A percentile compares a stretch with the other conserved stretches of the same genome.
phyloP scores from a whole-genome alignment of 2,113 vertebrate genomes.

The Tylochromis polylepis region DNA sequence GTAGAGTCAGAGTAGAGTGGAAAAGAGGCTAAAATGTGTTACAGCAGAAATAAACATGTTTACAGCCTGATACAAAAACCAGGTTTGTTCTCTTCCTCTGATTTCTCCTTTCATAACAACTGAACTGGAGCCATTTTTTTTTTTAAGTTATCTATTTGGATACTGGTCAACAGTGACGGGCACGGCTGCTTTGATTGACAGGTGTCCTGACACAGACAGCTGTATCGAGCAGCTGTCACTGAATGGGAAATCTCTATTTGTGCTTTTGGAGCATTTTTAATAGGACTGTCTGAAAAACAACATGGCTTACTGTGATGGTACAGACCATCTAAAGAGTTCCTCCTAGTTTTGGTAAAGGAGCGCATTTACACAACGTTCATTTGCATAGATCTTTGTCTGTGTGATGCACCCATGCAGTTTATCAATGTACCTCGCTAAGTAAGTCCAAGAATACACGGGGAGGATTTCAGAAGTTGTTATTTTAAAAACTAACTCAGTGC shows the following conservation, averaged over 20 bases:
- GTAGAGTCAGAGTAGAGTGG: neutral
- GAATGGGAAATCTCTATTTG: neutral
- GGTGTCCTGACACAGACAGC: neutral
- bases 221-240: neutral
- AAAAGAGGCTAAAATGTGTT: neutral
- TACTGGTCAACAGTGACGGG: neutral
- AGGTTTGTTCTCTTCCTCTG: neutral
- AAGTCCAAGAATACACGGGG: neutral
- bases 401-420: neutral
- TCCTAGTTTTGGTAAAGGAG: neutral
- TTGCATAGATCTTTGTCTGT: neutral
- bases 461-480: neutral
- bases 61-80: neutral
- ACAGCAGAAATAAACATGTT: neutral
- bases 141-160: neutral
- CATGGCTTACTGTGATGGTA: neutral
- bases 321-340: neutral
- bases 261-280: neutral
- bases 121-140: neutral
- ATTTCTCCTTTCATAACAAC: neutral
- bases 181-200: neutral
- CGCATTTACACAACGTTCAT: neutral
- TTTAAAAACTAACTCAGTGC: neutral
- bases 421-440: neutral
- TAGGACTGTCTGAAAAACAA: neutral